Conservation (phyloP, 2,113 vertebrate genomes). For the Otocyon megalotis region DNA sequence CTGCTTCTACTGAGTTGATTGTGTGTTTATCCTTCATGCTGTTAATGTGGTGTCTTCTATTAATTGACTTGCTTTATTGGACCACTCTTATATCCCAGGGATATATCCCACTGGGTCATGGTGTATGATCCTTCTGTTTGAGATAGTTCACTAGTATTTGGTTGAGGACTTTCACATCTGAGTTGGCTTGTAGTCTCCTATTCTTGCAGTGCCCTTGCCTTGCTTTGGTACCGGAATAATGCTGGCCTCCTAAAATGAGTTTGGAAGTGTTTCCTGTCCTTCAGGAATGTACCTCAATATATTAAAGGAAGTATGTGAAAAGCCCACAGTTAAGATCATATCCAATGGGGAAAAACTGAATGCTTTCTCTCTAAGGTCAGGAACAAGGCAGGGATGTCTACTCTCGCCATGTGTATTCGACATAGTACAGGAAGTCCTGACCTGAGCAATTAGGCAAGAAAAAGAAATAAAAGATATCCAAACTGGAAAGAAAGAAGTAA, state of each 20-base stretch:
- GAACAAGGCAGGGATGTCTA: neutral
- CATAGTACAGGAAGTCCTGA: too few relatives aligned
- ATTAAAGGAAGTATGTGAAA: neutral
- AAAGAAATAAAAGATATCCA: neutral
- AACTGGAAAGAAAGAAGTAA: neutral
- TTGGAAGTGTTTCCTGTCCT: neutral
- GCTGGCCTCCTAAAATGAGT: neutral
- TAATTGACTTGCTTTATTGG: too few relatives aligned
- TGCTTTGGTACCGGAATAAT: neutral
- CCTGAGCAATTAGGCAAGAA: neutral
- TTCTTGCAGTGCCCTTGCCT: neutral
- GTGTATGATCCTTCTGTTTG: neutral
- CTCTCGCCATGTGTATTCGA: neutral
- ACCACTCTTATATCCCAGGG: neutral
- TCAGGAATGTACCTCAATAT: neutral
- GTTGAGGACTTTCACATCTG: neutral
- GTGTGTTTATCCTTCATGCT: neutral
- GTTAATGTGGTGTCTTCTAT: fast-evolving
- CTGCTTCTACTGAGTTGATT: neutral
- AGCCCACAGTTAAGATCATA: neutral
- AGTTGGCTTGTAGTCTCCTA: neutral
- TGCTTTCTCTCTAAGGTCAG: neutral
- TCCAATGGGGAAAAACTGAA: neutral
- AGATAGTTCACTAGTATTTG: too few relatives aligned
- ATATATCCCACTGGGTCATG: neutral